Evolutionary conservation across 2,888 invertebrate genomes (phyloP).

Genomic region (Cheilosia variabilis): DNA sequence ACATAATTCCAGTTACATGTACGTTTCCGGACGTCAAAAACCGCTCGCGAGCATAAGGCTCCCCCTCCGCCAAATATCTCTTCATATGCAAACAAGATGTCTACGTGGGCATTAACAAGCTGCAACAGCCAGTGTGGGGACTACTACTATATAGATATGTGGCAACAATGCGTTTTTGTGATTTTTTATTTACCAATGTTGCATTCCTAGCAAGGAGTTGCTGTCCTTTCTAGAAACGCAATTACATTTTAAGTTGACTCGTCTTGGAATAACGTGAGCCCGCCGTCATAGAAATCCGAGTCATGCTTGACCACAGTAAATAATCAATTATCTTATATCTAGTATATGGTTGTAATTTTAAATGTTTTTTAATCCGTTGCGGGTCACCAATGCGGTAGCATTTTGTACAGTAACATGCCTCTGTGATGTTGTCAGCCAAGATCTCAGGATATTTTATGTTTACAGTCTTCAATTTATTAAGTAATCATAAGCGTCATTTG

Average conservation of each 20-base stretch:
- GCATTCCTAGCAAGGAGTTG: slow-evolving; percentile 3
- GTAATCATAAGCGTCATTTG: slow-evolving; percentile 8
- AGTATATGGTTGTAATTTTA: slow-evolving; percentile 3
- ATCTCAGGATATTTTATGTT: neutral
- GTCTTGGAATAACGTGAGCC: slow-evolving; percentile 40
- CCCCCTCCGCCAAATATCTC: neutral
- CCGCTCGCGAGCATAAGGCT: too few relatives aligned
- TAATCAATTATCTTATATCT: neutral
- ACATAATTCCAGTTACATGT: neutral
- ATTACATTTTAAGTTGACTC: slow-evolving; percentile 3
- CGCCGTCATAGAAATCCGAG: slow-evolving; percentile 20
- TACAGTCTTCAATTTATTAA: slow-evolving; percentile 24
- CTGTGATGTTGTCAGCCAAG: neutral
- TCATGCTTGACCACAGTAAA: neutral
- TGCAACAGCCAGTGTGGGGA: slow-evolving; percentile 5
- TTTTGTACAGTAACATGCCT: slow-evolving; percentile 6
- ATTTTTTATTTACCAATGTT: neutral
- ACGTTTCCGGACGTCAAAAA: too few relatives aligned
- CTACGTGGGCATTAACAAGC: slow-evolving; percentile 10
- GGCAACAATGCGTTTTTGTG: neutral
- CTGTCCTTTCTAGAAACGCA: slow-evolving; percentile 6
- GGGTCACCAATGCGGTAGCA: slow-evolving; percentile 11
- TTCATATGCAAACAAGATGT: neutral
- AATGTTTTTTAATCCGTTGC: slow-evolving; percentile 1
- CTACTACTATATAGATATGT: neutral